Evolutionary conservation across 2,888 invertebrate species (phyloP).

Genomic region (Caenorhabditis becei): DNA sequence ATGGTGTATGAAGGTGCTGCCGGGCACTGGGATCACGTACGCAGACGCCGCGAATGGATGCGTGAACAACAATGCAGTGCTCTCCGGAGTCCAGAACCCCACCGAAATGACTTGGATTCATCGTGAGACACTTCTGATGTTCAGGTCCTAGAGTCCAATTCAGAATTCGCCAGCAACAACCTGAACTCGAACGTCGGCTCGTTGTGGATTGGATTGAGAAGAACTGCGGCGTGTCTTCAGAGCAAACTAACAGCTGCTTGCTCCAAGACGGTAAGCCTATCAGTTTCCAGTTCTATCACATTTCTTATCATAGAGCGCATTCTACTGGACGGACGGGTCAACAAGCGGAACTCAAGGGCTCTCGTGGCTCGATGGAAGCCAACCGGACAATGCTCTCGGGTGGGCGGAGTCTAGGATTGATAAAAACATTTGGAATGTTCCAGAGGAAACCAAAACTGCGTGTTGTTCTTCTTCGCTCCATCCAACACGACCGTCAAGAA

Average conservation of each 20-base stretch:
- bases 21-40: slow-evolving; percentile 9
- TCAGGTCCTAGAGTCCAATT: background rate
- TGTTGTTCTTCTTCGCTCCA: slow-evolving; percentile 27
- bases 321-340: slow-evolving; percentile 25
- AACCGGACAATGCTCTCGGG: slow-evolving; percentile 39
- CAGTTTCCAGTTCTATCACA: too few relatives aligned
- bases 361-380: slow-evolving; percentile 37
- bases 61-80: slow-evolving; percentile 8
- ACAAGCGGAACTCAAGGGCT: slow-evolving; percentile 38
- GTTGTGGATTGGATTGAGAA: slow-evolving; percentile 28
- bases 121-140: background rate
- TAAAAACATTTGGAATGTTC: too few relatives aligned
- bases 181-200: slow-evolving; percentile 19
- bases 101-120: slow-evolving; percentile 15
- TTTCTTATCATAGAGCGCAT: slow-evolving; percentile 9
- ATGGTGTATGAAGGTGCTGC: slow-evolving; percentile 19
- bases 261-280: background rate
- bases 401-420: background rate
- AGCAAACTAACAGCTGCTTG: slow-evolving; percentile 23
- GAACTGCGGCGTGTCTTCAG: slow-evolving; percentile 12
- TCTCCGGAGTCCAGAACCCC: slow-evolving; percentile 34
- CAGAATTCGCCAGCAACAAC: slow-evolving; percentile 5
- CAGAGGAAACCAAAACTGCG: slow-evolving; percentile 31
- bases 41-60: slow-evolving; percentile 14
- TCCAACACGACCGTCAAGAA: slow-evolving; percentile 2